These are phyloP conservation scores for Cyphomyrmex costatus DNA, from an alignment of 1,140 invertebrate genomes.

Conservation along the genomic window DNA sequence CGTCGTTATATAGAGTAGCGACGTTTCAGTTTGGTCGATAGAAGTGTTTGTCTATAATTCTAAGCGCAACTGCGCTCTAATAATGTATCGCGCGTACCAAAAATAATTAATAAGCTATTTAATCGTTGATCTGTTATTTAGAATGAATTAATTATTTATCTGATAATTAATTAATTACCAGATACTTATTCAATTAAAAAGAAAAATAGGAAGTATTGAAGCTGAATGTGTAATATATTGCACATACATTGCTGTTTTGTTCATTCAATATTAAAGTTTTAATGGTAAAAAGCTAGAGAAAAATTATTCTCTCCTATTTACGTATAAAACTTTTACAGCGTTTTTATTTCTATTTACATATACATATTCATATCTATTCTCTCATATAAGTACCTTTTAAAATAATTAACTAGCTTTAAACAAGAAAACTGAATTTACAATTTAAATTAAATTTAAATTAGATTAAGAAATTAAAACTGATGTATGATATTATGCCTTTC, in stretches of 20 bases:
- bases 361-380: background rate
- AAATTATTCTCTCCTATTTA: background rate
- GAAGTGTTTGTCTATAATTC: constrained; percentile 48
- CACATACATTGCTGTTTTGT: background rate
- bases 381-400: background rate
- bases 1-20: background rate
- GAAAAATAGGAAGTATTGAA: background rate
- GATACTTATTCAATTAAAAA: background rate
- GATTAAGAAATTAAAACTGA: background rate
- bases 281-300: background rate
- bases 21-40: constrained; percentile 28
- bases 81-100: background rate
- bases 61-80: constrained; percentile 32
- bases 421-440: background rate
- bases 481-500: background rate
- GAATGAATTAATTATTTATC: background rate
- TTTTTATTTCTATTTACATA: background rate
- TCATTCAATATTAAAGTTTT: background rate
- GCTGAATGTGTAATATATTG: too few species aligned
- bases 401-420: background rate
- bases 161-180: background rate
- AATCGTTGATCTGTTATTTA: background rate
- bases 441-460: background rate
- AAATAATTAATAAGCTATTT: constrained; percentile 33
- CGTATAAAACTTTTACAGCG: background rate